Percentiles rank a stretch among this genome's conserved stretches.
phyloP scores from a whole-genome alignment of 1,140 invertebrate genomes.

The Caenorhabditis brenneri region DNA sequence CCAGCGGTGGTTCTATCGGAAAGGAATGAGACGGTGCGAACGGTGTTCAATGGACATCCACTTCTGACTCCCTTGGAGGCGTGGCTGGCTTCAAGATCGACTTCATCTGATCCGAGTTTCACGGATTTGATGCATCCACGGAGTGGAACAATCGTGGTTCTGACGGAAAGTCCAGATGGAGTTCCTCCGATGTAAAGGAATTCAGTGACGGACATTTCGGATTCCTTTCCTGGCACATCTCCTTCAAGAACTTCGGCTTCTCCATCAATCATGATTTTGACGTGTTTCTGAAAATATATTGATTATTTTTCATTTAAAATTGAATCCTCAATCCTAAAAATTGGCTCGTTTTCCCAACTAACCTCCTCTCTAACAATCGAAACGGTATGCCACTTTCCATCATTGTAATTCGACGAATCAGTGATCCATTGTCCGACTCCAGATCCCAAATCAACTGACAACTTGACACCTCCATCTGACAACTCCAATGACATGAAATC shows the following conservation, averaged over 20 bases:
- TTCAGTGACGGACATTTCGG: slow-evolving; percentile 75
- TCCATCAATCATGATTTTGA: slow-evolving; percentile 64
- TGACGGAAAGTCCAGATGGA: slow-evolving; percentile 60
- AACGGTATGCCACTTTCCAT: slow-evolving; percentile 69
- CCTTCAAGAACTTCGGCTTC: slow-evolving; percentile 61
- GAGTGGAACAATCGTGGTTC: slow-evolving; percentile 77
- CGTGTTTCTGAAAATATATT: slow-evolving; percentile 59
- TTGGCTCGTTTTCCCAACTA: no score
- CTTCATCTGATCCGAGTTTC: slow-evolving; percentile 76
- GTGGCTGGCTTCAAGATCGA: slow-evolving; percentile 82
- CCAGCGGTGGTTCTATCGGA: slow-evolving; percentile 68
- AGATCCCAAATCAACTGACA: slow-evolving; percentile 72
- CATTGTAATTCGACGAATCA: slow-evolving; percentile 60
- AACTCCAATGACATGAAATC: slow-evolving; percentile 86
- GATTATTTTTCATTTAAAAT: no score
- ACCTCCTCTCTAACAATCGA: slow-evolving; percentile 47
- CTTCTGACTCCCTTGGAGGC: slow-evolving; percentile 80
- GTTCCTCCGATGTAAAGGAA: slow-evolving; percentile 84
- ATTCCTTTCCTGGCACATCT: slow-evolving; percentile 71
- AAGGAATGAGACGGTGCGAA: slow-evolving; percentile 72
- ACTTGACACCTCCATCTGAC: slow-evolving; percentile 79
- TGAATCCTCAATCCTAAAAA: no score
- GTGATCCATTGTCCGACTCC: slow-evolving; percentile 56
- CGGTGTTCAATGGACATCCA: slow-evolving; percentile 82
- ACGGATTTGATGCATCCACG: slow-evolving; percentile 91